These are phyloP conservation scores for Tipula unca DNA, from an alignment of 2,888 invertebrate genomes.

Conservation along the genomic window DNA sequence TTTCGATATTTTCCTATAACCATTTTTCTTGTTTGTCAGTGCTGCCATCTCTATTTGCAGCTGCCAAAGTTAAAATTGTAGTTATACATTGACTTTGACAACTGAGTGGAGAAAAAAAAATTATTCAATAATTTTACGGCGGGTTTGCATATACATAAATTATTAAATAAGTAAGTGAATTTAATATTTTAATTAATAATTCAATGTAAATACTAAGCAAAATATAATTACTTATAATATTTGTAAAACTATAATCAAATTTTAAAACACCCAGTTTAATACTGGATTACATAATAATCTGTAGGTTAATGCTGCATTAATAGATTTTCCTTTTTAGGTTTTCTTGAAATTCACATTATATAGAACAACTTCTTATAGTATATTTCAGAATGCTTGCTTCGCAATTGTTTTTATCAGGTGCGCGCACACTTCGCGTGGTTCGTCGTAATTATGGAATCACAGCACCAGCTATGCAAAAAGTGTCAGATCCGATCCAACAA, in stretches of 20 bases:
- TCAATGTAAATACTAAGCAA: background rate
- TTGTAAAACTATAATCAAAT: background rate
- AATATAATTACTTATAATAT: background rate
- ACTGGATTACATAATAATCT: background rate
- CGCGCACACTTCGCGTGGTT: conserved; percentile 45
- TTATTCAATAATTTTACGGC: background rate
- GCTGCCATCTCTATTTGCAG: background rate
- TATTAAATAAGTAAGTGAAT: background rate
- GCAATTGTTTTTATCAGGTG: conserved; percentile 30
- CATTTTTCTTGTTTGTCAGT: background rate
- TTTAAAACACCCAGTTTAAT: background rate
- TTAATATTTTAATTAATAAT: background rate
- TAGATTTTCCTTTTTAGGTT: background rate
- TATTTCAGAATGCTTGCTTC: conserved; percentile 9
- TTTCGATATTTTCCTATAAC: too few species aligned
- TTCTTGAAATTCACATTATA: background rate
- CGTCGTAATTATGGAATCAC: conserved; percentile 65
- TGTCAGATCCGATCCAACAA: conserved; percentile 85
- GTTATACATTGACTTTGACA: background rate
- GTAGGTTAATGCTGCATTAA: background rate
- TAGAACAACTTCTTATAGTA: background rate
- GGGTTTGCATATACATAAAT: background rate
- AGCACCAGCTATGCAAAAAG: conserved; percentile 59
- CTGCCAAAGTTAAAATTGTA: background rate
- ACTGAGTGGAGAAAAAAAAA: background rate